Evolutionary conservation across 2,797 vertebrate species (phyloP).

Genomic region (Menidia menidia): DNA sequence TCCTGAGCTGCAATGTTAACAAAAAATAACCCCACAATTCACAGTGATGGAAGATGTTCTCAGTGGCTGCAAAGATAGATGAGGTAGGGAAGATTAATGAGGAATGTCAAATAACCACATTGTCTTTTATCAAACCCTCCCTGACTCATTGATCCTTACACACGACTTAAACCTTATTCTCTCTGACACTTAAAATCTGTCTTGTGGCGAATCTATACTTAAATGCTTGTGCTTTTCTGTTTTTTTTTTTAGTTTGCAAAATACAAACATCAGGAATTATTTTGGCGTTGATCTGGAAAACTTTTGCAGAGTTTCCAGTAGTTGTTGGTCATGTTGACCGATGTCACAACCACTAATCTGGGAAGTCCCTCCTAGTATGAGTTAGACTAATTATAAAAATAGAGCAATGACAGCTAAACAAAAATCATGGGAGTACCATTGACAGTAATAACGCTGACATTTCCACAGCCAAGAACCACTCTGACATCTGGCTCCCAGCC

Average conservation of each 20-base stretch:
- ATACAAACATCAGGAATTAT: too few relatives aligned
- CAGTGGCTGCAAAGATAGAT: constrained; percentile 8
- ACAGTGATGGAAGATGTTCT: constrained; percentile 32
- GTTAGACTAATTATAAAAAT: too few relatives aligned
- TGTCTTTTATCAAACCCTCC: constrained; percentile 15
- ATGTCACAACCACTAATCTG: too few relatives aligned
- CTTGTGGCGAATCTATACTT: background rate
- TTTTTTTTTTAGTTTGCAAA: too few relatives aligned
- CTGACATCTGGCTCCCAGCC: too few relatives aligned
- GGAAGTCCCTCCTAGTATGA: too few relatives aligned
- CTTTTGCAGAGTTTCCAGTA: too few relatives aligned
- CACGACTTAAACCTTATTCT: constrained; percentile 2
- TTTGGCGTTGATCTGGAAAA: too few relatives aligned
- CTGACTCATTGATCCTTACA: background rate
- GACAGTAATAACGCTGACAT: background rate
- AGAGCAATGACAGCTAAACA: too few relatives aligned
- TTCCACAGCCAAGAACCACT: background rate
- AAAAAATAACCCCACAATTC: constrained; percentile 26
- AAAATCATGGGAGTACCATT: too few relatives aligned
- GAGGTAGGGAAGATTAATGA: constrained; percentile 38
- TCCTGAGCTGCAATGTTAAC: constrained; percentile 21
- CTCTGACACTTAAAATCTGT: constrained; percentile 15
- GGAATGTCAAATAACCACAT: constrained; percentile 13
- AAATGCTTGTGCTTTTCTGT: background rate
- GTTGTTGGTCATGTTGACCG: too few relatives aligned